Evolutionary conservation across 2,888 invertebrate genomes (phyloP).

Genomic region (Rhingia rostrata): DNA sequence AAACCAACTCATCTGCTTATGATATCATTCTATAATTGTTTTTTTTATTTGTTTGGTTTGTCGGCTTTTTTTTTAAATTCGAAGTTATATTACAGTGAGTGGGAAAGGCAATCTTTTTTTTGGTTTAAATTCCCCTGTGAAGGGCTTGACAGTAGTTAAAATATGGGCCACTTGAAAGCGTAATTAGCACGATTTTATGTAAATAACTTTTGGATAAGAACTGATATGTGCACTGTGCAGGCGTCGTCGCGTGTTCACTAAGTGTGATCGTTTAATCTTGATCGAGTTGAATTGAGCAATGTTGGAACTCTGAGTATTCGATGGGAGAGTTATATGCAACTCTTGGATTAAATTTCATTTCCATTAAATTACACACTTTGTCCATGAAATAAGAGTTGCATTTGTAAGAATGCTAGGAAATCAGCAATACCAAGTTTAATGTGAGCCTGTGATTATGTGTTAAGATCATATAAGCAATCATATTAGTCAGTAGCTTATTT

Average conservation of each 20-base stretch:
- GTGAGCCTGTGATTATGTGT: too few species aligned
- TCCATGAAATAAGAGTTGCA: too few species aligned
- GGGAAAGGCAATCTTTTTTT: neutral
- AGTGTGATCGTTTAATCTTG: neutral
- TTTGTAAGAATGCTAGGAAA: too few species aligned
- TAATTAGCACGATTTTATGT: neutral
- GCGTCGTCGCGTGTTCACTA: neutral
- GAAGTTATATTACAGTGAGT: neutral
- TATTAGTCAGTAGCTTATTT: too few species aligned
- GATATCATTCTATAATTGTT: conserved; percentile 39
- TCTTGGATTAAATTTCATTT: too few species aligned
- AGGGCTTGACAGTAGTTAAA: neutral
- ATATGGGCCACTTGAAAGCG: neutral
- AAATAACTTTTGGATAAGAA: neutral
- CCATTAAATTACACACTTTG: too few species aligned
- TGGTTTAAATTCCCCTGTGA: neutral
- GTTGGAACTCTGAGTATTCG: neutral
- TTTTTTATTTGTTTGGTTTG: conserved; percentile 13
- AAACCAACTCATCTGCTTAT: conserved; percentile 49
- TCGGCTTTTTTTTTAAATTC: conserved; percentile 4
- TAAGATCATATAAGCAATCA: too few species aligned
- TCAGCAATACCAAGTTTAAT: too few species aligned
- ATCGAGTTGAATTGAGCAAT: neutral
- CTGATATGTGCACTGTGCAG: neutral
- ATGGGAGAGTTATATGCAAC: too few species aligned